Evolutionary conservation across 2,113 vertebrate species (phyloP).

Genomic region (Trachemys scripta): DNA sequence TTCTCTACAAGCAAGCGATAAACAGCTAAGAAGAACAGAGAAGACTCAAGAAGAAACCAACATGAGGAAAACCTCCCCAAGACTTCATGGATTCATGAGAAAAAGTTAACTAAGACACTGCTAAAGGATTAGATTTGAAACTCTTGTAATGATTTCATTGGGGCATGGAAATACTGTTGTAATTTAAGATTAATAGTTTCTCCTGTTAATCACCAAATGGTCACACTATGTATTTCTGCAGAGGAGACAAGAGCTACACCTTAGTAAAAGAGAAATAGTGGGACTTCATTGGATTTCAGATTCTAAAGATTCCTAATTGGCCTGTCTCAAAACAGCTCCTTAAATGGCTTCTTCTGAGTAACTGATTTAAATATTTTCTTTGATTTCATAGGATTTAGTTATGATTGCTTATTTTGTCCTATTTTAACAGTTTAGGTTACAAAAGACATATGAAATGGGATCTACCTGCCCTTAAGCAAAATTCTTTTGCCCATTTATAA

Average conservation of each 20-base stretch:
- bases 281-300: background rate
- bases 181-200: background rate
- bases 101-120: background rate
- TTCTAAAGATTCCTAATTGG: background rate
- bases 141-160: background rate
- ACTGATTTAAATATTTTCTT: no score
- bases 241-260: background rate
- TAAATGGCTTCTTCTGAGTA: no score
- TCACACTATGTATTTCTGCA: background rate
- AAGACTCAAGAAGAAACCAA: background rate
- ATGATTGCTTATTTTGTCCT: background rate
- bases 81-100: background rate
- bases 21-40: background rate
- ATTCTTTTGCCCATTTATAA: background rate
- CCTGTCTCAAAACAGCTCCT: background rate
- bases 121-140: background rate
- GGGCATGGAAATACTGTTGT: background rate
- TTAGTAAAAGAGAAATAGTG: background rate
- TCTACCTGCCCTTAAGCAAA: background rate
- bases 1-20: background rate
- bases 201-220: background rate
- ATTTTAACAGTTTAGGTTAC: background rate
- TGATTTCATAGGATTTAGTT: no score
- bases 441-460: background rate
- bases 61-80: background rate